These are phyloP conservation scores for Dromas ardeola DNA, from an alignment of 2,113 vertebrate genomes.

Conservation along the genomic window DNA sequence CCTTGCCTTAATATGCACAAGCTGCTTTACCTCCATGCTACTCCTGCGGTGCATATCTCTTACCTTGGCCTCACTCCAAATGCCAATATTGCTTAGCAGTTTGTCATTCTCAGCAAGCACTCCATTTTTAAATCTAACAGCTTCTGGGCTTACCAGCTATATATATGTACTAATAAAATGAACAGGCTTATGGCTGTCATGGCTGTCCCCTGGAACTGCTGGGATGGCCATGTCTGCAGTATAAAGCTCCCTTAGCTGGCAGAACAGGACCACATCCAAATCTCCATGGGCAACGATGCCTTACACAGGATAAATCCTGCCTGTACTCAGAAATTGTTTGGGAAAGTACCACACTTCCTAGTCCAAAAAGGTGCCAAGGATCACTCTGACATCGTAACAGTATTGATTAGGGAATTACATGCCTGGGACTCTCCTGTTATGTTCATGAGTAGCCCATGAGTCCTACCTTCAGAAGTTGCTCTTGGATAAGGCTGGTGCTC, in stretches of 20 bases:
- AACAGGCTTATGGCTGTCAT: background rate
- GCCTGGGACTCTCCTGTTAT: background rate
- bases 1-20: background rate
- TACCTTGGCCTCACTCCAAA: background rate
- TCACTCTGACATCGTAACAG: background rate
- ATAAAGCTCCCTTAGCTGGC: background rate
- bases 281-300: rapidly evolving
- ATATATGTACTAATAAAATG: background rate
- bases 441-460: background rate
- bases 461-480: background rate
- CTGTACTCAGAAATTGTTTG: background rate
- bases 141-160: background rate
- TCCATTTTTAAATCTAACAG: background rate
- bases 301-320: background rate
- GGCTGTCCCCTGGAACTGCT: background rate
- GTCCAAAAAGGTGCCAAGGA: background rate
- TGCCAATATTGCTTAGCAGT: background rate
- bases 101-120: background rate
- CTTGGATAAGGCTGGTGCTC: background rate
- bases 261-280: background rate
- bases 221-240: background rate
- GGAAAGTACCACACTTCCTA: background rate
- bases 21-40: background rate
- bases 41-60: background rate
- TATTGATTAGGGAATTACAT: background rate